phyloP scores from a whole-genome alignment of 2,113 vertebrate species.

The Typhlomys cinereus region DNA sequence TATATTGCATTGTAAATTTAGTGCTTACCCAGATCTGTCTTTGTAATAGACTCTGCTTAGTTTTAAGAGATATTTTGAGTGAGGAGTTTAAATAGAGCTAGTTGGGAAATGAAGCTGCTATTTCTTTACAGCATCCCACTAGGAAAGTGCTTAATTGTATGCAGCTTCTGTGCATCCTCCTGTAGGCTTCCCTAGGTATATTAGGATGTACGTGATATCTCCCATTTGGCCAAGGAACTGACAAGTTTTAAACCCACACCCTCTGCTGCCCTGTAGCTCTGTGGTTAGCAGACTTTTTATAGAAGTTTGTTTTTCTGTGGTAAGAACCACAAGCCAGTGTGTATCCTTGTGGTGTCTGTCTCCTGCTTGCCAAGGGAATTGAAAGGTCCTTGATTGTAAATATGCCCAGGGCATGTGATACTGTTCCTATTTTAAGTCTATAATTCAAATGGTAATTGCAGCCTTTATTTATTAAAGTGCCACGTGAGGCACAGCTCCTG shows the following conservation, averaged over 20 bases:
- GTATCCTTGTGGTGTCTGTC: background rate
- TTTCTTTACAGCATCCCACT: background rate
- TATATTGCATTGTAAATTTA: conserved; percentile 26
- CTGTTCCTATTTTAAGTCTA: conserved; percentile 67
- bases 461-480: conserved; percentile 70
- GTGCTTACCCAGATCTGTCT: background rate
- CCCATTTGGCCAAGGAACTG: background rate
- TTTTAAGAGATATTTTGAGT: conserved; percentile 17
- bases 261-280: background rate
- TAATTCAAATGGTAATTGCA: conserved; percentile 71
- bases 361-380: conserved; percentile 65
- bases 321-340: conserved; percentile 28
- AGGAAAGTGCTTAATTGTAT: background rate
- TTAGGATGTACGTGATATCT: background rate
- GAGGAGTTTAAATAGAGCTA: background rate
- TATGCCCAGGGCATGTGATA: conserved; percentile 60
- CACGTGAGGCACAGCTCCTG: conserved; percentile 32
- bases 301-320: background rate
- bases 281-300: conserved; percentile 10
- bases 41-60: background rate
- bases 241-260: background rate
- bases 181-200: background rate
- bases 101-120: conserved; percentile 1
- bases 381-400: conserved; percentile 72
- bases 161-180: background rate